Percentiles rank a stretch among this genome's conserved stretches.
Evolutionary conservation across 2,113 vertebrate genomes (phyloP).

Genomic region (Anseranas semipalmata): DNA sequence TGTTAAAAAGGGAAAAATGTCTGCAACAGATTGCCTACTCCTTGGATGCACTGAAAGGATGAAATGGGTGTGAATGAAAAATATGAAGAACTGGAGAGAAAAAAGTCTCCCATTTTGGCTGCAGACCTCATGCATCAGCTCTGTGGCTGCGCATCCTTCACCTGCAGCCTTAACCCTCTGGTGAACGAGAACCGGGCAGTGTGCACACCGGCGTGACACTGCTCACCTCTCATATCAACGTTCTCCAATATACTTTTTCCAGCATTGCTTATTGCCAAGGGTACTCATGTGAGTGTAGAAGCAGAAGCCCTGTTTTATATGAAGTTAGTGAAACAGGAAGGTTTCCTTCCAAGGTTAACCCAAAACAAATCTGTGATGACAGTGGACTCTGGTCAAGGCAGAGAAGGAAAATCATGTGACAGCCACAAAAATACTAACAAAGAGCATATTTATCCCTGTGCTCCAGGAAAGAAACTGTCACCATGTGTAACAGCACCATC

Average conservation of each 20-base stretch:
- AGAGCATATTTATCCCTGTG: neutral
- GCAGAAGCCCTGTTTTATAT: neutral
- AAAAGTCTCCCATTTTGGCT: neutral
- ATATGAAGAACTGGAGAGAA: neutral
- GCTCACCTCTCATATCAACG: rapidly evolving
- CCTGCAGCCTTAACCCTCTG: neutral
- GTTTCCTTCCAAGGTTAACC: neutral
- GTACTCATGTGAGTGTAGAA: neutral
- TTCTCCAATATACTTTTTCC: neutral
- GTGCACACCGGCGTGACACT: neutral
- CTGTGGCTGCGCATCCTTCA: neutral
- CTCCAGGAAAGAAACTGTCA: neutral
- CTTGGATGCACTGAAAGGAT: neutral
- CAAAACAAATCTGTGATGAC: neutral
- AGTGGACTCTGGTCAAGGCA: neutral
- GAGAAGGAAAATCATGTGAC: neutral
- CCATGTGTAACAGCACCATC: neutral
- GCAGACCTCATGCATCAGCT: neutral
- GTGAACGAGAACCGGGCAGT: neutral
- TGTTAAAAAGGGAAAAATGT: neutral
- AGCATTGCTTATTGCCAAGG: neutral
- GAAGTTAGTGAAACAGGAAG: neutral
- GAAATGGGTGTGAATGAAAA: neutral
- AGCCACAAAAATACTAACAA: neutral
- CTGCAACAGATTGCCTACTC: neutral